Base-by-base conservation (phyloP, 1,140 invertebrate species). In the Chelonus insularis region DNA sequence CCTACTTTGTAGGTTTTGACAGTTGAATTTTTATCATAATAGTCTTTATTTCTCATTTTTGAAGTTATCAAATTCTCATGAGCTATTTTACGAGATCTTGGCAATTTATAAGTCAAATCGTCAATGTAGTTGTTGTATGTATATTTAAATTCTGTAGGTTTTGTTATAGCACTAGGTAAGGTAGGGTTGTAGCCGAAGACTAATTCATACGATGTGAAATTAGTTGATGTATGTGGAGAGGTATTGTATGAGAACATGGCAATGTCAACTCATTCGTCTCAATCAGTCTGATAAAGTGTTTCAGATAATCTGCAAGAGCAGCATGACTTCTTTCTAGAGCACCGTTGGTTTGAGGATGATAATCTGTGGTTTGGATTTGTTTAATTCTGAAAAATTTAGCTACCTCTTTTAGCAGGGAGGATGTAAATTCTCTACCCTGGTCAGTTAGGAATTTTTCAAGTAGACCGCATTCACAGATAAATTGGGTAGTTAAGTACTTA, bases 201-300 rank as follows among this genome's bases (percentile, higher is more conserved):
- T n/a, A 60, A 18, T 16, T 51, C 50, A 23, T 52, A 37, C 1
- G 58, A 48, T 9, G 58, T 52, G 23, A 63, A 68, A 0, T 68
- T 64, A 3, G 76, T 78, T 0, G 63, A 25, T 16, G 34, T 48
- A 50, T 81, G 75, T 18, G 56, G 18, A 12, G 68, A 60, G 5
- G 57, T 60, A 36, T 60, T 60, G 14, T 50, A 60, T 16, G 57
- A 60, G 20, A 60, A 60, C 25, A 60, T 60, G 3, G 70, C 67
- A 50, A 62, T 67, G 5, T 59, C 64, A 0, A 77, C 16, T 47
- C 60, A 70, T n/a, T 64, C 23, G 41, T 79, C 70, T 78, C 77
- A 82, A 61, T 78, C 64, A 7, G 20, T 52, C 29, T 73, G 51
- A 63, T 57, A 45, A 68, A 75, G 56, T 68, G 59, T 43, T 48